phyloP scores from a whole-genome alignment of 1,140 invertebrate genomes.

The Platyura marginata region DNA sequence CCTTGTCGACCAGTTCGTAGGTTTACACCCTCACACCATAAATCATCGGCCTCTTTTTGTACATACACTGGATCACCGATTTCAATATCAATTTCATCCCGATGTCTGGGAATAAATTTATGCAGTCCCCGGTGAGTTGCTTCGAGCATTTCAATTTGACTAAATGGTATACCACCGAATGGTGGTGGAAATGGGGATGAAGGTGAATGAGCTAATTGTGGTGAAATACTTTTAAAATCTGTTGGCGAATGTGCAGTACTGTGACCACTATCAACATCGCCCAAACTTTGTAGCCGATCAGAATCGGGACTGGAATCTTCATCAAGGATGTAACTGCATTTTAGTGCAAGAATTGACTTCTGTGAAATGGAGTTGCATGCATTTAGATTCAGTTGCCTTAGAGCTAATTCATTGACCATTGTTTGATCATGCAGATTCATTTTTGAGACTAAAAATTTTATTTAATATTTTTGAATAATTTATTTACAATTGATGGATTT shows the following conservation, averaged over 20 bases:
- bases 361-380: constrained; percentile 6
- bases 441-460: constrained; percentile 32
- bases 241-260: constrained; percentile 74
- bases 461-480: too few relatives aligned
- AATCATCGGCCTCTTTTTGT: constrained; percentile 86
- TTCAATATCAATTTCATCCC: constrained; percentile 89
- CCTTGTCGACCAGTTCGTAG: constrained; percentile 79
- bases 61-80: constrained; percentile 96
- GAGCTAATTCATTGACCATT: constrained; percentile 43
- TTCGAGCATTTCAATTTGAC: constrained; percentile 73
- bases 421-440: constrained; percentile 29
- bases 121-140: constrained; percentile 89
- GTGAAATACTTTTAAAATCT: constrained; percentile 70
- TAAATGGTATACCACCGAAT: constrained; percentile 50
- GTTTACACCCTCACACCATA: constrained; percentile 97
- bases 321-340: constrained; percentile 54
- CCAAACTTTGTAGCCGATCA: constrained; percentile 53
- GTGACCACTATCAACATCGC: constrained; percentile 69
- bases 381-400: constrained; percentile 1
- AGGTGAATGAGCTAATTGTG: constrained; percentile 33
- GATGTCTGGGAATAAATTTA: constrained; percentile 86
- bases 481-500: too few relatives aligned
- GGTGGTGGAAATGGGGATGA: constrained; percentile 28
- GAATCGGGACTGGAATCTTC: constrained; percentile 70
- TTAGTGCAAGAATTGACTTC: constrained; percentile 50